A percentile compares a stretch with the other conserved stretches of the same genome.
These are phyloP conservation scores for Malurus alboscapulatus DNA, from an alignment of 2,113 vertebrate genomes.

Conservation along the genomic window DNA sequence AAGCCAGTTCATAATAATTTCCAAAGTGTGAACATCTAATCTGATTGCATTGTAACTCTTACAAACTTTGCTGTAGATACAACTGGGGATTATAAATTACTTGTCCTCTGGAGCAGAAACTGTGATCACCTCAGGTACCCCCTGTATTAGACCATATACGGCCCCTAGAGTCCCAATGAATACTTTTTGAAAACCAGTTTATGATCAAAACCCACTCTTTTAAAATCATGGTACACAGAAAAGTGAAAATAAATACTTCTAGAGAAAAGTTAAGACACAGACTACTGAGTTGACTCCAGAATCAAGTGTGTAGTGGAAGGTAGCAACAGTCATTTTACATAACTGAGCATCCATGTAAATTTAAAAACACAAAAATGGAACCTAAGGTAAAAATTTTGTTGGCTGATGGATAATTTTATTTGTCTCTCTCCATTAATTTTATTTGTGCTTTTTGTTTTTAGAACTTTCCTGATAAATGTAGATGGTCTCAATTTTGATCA, in stretches of 20 bases:
- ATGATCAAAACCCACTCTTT: not conserved
- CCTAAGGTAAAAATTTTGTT: not conserved
- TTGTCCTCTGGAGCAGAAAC: not conserved
- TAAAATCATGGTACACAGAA: not conserved
- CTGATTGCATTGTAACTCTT: fast-evolving
- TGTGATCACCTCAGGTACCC: not conserved
- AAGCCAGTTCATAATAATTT: not conserved
- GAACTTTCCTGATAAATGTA: not conserved
- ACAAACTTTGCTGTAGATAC: not conserved
- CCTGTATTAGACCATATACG: not conserved
- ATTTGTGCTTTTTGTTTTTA: not conserved
- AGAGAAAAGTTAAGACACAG: not conserved
- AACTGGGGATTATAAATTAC: not conserved
- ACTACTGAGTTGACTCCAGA: not conserved
- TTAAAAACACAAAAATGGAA: not conserved
- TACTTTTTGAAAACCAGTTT: not conserved
- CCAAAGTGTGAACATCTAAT: not conserved
- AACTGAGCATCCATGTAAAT: not conserved
- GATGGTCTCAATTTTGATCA: not conserved
- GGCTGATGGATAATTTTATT: not conserved
- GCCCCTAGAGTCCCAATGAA: not conserved
- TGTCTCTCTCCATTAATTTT: not conserved
- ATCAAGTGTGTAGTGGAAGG: not conserved
- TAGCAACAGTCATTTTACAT: not conserved
- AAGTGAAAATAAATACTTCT: not conserved